Evolutionary conservation across 2,888 invertebrate genomes (phyloP).

Genomic region (Bellardia pandia): DNA sequence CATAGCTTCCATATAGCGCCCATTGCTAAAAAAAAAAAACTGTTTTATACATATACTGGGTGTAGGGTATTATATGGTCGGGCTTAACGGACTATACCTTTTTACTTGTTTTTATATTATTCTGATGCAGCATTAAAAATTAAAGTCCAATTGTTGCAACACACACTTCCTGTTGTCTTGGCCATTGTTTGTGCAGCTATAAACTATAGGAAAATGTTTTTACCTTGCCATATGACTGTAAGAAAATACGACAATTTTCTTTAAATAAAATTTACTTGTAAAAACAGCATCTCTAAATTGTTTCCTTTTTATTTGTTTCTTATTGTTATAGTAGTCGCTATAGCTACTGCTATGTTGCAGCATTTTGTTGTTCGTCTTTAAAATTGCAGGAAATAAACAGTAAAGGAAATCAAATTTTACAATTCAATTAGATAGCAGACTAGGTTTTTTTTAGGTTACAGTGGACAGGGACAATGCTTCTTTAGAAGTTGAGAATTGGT

Average conservation of each 20-base stretch:
- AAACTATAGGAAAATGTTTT: constrained; percentile 26
- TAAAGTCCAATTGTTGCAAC: constrained; percentile 62
- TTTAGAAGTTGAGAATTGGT: constrained; percentile 5
- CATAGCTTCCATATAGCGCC: too few species aligned
- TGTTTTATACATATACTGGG: too few species aligned
- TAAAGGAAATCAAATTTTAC: constrained; percentile 56
- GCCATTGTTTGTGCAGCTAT: constrained; percentile 41
- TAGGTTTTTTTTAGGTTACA: background rate
- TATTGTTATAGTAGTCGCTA: background rate
- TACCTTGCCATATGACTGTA: constrained; percentile 17
- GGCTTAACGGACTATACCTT: too few species aligned
- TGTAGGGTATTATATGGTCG: too few species aligned
- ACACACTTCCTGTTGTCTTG: constrained; percentile 64
- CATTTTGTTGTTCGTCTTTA: background rate
- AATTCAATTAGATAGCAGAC: constrained; percentile 67
- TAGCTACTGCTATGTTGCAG: constrained; percentile 9
- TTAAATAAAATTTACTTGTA: constrained; percentile 41
- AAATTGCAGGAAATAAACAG: constrained; percentile 42
- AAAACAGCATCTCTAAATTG: constrained; percentile 28
- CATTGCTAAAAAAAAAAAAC: too few species aligned
- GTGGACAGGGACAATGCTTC: constrained; percentile 1
- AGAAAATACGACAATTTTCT: constrained; percentile 17
- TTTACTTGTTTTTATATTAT: background rate
- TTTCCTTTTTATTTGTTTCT: constrained; percentile 14
- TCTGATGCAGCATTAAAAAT: constrained; percentile 57